A percentile compares a stretch with the other conserved stretches of the same genome.
phyloP scores from a whole-genome alignment of 2,797 vertebrate genomes.

The Peromyscus aztecus region DNA sequence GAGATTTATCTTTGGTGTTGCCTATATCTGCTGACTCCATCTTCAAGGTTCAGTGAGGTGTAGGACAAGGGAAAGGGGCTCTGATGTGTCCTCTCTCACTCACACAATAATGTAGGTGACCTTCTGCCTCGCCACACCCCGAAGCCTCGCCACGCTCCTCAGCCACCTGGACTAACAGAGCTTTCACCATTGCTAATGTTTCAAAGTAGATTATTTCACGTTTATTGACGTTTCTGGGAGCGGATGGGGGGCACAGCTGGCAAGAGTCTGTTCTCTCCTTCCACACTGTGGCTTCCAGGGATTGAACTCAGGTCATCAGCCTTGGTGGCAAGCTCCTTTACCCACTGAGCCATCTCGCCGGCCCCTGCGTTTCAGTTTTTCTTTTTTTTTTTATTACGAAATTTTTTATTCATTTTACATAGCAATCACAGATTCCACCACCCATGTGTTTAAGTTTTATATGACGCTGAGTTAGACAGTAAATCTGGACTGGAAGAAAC shows the following conservation, averaged over 20 bases:
- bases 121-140: not conserved
- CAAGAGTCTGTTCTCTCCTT: not conserved
- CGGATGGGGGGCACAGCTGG: not conserved
- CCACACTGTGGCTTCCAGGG: not conserved
- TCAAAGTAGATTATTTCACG: not conserved
- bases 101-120: not conserved
- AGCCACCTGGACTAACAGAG: not conserved
- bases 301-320: not conserved
- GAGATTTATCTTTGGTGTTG: not conserved
- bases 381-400: no score
- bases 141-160: not conserved
- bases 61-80: no score
- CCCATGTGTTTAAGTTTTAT: not conserved
- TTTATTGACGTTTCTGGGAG: not conserved
- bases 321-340: not conserved
- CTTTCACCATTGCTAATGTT: not conserved
- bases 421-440: no score
- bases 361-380: not conserved
- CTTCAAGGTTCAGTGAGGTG: no score
- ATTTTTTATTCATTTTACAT: no score
- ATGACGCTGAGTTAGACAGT: not conserved
- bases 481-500: conserved; percentile 63
- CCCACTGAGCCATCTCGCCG: not conserved
- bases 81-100: not conserved
- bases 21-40: not conserved